These are phyloP conservation scores for Parasteatoda tepidariorum DNA, from an alignment of 1,140 invertebrate genomes.

Conservation along the genomic window DNA sequence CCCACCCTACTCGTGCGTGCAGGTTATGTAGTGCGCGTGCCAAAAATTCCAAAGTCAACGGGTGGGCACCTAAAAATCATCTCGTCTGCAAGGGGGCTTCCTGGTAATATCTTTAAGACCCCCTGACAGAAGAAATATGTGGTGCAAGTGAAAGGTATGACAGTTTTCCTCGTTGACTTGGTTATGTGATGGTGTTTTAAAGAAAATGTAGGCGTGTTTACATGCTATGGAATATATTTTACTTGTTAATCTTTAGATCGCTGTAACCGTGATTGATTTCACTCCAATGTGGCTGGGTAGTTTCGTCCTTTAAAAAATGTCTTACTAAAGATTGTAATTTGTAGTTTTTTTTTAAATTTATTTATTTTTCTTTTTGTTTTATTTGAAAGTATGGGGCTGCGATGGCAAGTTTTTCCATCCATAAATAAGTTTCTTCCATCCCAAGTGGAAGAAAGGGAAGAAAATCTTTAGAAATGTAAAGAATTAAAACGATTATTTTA, in stretches of 20 bases:
- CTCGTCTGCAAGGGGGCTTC: not conserved
- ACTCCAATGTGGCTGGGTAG: too few relatives aligned
- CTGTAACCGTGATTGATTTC: too few relatives aligned
- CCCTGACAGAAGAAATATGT: slow-evolving; percentile 2
- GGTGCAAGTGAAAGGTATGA: not conserved
- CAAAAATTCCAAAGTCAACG: slow-evolving; percentile 13
- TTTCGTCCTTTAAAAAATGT: too few relatives aligned
- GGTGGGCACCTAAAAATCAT: slow-evolving; percentile 23
- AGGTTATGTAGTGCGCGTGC: slow-evolving; percentile 26
- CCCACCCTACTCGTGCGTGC: slow-evolving; percentile 8
- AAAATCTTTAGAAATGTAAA: too few relatives aligned
- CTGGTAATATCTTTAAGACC: slow-evolving; percentile 19
- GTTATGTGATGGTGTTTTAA: not conserved
- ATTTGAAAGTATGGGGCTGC: too few relatives aligned
- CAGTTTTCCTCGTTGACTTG: not conserved
- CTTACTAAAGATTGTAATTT: not conserved
- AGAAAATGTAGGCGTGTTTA: not conserved
- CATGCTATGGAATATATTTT: not conserved
- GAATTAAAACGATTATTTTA: too few relatives aligned
- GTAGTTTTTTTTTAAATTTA: too few relatives aligned
- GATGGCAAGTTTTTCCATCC: too few relatives aligned
- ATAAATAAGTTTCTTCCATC: too few relatives aligned
- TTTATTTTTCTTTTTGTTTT: too few relatives aligned
- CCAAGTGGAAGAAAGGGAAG: too few relatives aligned
- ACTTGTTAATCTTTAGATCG: too few relatives aligned